These are phyloP conservation scores for Apamea sordens DNA, from an alignment of 2,888 invertebrate species.

Conservation along the genomic window DNA sequence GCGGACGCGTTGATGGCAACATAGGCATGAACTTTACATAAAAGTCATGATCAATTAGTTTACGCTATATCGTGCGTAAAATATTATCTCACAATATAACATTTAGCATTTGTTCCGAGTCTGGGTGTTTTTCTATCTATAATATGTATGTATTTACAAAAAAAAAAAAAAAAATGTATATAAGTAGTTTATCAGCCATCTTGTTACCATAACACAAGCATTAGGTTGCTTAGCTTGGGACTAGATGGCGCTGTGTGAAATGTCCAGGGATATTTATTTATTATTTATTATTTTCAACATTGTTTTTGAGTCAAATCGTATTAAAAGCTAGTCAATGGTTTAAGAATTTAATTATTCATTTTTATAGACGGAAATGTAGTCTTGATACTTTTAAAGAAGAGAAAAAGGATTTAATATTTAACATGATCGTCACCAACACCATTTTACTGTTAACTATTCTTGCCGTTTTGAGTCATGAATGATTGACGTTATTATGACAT, in stretches of 20 bases:
- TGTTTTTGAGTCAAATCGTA: background rate
- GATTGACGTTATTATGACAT: constrained; percentile 2
- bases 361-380: constrained; percentile 13
- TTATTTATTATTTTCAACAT: background rate
- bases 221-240: too few species aligned
- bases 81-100: background rate
- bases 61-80: background rate
- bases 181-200: too few species aligned
- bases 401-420: background rate
- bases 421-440: background rate
- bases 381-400: constrained; percentile 4
- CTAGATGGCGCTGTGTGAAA: too few species aligned
- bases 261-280: too few species aligned
- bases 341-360: background rate
- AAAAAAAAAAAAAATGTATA: too few species aligned
- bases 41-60: constrained; percentile 18
- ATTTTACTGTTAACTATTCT: background rate
- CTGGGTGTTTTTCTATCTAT: too few species aligned
- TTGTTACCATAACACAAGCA: too few species aligned
- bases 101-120: background rate
- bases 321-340: background rate
- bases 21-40: constrained; percentile 2
- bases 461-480: constrained; percentile 9
- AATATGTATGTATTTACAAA: too few species aligned
- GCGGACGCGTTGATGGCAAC: background rate